Percentiles rank a stretch among this genome's conserved stretches.
Conservation (phyloP, 2,113 vertebrate genomes). For the Dasypus novemcinctus region DNA sequence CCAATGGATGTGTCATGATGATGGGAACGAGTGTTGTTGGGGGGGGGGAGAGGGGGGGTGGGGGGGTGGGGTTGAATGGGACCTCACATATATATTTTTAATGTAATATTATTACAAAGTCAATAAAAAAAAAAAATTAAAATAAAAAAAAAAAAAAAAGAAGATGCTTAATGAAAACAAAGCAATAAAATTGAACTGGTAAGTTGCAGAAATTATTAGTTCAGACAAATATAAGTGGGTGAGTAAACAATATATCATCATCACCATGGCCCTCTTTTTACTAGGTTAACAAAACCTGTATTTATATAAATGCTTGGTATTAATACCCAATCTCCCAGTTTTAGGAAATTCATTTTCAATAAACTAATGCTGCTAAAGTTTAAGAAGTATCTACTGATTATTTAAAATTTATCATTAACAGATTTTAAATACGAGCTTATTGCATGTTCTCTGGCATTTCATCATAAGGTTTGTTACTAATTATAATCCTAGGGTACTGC, state of each 20-base stretch:
- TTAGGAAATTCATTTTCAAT: conserved; percentile 66
- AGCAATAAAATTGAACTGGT: not conserved
- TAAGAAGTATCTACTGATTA: conserved; percentile 69
- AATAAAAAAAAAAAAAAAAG: not conserved
- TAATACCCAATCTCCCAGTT: conserved; percentile 40
- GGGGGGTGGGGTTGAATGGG: no score
- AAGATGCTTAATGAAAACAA: not conserved
- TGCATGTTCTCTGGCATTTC: conserved; percentile 55
- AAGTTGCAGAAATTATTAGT: not conserved
- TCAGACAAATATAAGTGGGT: not conserved
- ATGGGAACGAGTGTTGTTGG: no score
- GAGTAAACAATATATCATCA: not conserved
- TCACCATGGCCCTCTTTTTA: not conserved
- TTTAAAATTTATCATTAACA: conserved; percentile 69
- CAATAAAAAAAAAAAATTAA: no score
- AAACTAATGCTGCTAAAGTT: conserved; percentile 33
- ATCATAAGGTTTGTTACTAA: conserved; percentile 58
- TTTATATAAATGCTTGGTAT: conserved; percentile 29
- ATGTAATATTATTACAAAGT: no score
- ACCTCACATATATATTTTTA: no score
- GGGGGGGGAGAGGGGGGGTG: no score
- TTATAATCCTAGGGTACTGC: not conserved
- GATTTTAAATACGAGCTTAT: conserved; percentile 63
- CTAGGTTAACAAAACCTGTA: not conserved
- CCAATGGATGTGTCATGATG: no score